Percentiles rank a stretch among this genome's conserved stretches.
Conservation (phyloP, 1,140 invertebrate species). For the Hydropsyche tenuis region DNA sequence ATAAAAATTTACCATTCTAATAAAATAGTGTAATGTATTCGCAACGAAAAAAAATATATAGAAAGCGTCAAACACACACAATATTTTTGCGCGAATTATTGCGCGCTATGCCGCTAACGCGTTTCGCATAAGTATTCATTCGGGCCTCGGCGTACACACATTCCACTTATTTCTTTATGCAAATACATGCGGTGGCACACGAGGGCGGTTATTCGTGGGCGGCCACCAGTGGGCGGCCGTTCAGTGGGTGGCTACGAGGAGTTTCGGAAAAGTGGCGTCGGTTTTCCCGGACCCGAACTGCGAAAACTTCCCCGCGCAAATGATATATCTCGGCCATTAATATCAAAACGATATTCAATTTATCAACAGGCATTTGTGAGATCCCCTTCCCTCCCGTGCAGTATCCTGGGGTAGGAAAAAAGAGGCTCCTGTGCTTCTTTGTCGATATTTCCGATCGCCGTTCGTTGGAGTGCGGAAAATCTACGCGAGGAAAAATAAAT, state of each 20-base stretch:
- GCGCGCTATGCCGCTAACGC: neutral
- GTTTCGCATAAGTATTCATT: slow-evolving; percentile 7
- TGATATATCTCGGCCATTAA: slow-evolving; percentile 49
- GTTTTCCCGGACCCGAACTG: neutral
- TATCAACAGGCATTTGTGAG: slow-evolving; percentile 46
- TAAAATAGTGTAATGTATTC: too few relatives aligned
- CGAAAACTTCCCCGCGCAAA: slow-evolving; percentile 43
- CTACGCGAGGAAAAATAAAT: too few relatives aligned
- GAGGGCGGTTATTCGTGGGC: too few relatives aligned
- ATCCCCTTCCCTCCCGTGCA: slow-evolving; percentile 9
- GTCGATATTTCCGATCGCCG: neutral
- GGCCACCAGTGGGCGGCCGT: neutral
- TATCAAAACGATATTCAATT: slow-evolving; percentile 50
- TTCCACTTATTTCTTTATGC: slow-evolving; percentile 43
- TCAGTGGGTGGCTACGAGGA: neutral
- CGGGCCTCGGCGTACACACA: neutral
- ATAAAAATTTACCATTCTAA: too few relatives aligned
- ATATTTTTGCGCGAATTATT: neutral
- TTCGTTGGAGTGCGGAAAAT: too few relatives aligned
- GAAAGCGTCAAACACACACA: neutral
- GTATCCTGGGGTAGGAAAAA: too few relatives aligned
- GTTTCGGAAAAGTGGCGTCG: neutral
- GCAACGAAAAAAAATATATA: too few relatives aligned
- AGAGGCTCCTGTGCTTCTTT: too few relatives aligned
- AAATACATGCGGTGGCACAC: slow-evolving; percentile 29